phyloP scores from a whole-genome alignment of 2,797 vertebrate genomes.

The Eidolon dupreanum region DNA sequence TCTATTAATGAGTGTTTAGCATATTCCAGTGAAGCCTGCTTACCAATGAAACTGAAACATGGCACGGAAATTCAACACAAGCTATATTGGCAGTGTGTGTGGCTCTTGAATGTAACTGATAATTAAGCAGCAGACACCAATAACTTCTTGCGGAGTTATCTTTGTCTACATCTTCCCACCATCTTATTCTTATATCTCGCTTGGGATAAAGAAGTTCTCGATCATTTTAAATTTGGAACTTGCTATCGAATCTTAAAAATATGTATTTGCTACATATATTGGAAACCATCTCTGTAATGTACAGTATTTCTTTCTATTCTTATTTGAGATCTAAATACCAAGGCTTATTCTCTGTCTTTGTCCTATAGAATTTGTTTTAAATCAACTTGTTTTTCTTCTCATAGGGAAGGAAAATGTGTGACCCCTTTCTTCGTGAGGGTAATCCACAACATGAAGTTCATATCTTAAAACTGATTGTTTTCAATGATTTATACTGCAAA shows the following conservation, averaged over 20 bases:
- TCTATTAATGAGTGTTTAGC: conserved; percentile 62
- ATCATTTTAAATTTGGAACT: background rate
- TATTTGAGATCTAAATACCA: background rate
- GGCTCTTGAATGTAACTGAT: background rate
- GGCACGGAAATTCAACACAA: background rate
- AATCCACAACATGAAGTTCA: background rate
- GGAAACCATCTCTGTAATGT: background rate
- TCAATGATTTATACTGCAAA: background rate
- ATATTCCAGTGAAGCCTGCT: conserved; percentile 51
- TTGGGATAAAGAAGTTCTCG: background rate
- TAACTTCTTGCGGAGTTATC: background rate
- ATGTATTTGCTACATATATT: background rate
- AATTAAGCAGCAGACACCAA: background rate
- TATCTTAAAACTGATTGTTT: background rate
- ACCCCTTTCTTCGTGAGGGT: background rate
- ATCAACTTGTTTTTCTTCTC: background rate
- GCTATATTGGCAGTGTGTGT: background rate
- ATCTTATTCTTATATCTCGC: background rate
- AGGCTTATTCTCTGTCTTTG: conserved; percentile 20
- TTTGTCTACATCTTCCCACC: background rate
- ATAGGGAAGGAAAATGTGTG: background rate
- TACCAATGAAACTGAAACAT: conserved; percentile 19
- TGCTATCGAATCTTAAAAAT: background rate
- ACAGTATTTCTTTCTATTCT: background rate
- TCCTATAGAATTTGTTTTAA: background rate